These are phyloP conservation scores for Carassius auratus DNA, from an alignment of 2,113 vertebrate genomes.

Conservation along the genomic window DNA sequence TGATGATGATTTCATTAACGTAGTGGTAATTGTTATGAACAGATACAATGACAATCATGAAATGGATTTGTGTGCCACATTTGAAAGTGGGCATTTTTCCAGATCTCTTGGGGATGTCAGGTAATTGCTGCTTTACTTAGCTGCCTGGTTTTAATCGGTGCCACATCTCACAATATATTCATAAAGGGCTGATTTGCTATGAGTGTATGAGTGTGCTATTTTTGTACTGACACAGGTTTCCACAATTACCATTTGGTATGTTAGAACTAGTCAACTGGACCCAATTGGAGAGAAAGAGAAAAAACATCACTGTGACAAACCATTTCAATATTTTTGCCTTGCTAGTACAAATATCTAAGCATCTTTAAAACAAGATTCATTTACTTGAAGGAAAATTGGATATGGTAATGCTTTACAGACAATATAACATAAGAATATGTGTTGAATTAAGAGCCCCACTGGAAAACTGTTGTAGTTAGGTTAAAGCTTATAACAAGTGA, in stretches of 20 bases:
- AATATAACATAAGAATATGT: background rate
- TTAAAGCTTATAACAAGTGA: background rate
- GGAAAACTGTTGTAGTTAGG: background rate
- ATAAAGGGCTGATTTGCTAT: conserved; percentile 19
- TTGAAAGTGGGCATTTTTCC: conserved; percentile 27
- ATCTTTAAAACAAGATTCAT: background rate
- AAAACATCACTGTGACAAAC: background rate
- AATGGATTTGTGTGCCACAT: conserved; percentile 46
- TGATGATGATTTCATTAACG: conserved; percentile 51
- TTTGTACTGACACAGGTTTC: background rate
- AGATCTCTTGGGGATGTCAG: conserved; percentile 24
- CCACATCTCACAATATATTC: conserved; percentile 24
- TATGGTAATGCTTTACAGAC: background rate
- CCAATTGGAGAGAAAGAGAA: background rate
- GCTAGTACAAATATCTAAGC: background rate
- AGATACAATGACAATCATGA: conserved; percentile 51
- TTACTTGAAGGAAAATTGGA: background rate
- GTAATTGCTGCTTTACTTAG: conserved; percentile 35
- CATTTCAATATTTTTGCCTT: background rate
- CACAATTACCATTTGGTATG: conserved; percentile 1
- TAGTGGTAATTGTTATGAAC: conserved; percentile 50
- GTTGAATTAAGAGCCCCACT: background rate
- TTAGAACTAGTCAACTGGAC: background rate
- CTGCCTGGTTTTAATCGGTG: conserved; percentile 27
- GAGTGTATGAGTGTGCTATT: conserved; percentile 8